phyloP scores from a whole-genome alignment of 2,113 vertebrate genomes.

The Perca schrenkii region DNA sequence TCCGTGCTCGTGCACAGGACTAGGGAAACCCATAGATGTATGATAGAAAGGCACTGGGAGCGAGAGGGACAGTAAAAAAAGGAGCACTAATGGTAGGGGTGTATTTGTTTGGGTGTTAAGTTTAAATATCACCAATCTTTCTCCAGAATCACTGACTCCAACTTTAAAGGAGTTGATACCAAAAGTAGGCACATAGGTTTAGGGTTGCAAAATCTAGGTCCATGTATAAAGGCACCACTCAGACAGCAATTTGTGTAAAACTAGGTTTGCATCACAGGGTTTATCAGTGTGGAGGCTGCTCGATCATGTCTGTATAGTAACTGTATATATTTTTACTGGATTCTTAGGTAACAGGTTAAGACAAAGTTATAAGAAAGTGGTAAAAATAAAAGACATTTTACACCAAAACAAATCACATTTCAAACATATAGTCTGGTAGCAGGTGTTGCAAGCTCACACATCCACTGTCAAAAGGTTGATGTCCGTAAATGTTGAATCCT shows the following conservation, averaged over 20 bases:
- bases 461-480: not conserved
- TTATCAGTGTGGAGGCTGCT: not conserved
- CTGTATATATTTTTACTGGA: not conserved
- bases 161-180: not conserved
- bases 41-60: too few relatives aligned
- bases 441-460: not conserved
- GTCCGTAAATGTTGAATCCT: not conserved
- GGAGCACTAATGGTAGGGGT: too few relatives aligned
- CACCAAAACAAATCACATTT: not conserved
- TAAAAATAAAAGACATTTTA: not conserved
- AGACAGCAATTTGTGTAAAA: not conserved
- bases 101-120: too few relatives aligned
- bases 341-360: not conserved
- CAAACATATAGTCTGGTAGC: not conserved
- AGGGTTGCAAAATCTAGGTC: not conserved
- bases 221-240: not conserved
- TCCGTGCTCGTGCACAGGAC: too few relatives aligned
- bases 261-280: not conserved
- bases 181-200: not conserved
- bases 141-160: too few relatives aligned
- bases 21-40: too few relatives aligned
- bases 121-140: too few relatives aligned
- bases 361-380: not conserved
- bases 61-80: too few relatives aligned
- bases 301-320: not conserved